Evolutionary conservation across 2,797 vertebrate species (phyloP).

Genomic region (Lepidocolaptes lacrymiger): DNA sequence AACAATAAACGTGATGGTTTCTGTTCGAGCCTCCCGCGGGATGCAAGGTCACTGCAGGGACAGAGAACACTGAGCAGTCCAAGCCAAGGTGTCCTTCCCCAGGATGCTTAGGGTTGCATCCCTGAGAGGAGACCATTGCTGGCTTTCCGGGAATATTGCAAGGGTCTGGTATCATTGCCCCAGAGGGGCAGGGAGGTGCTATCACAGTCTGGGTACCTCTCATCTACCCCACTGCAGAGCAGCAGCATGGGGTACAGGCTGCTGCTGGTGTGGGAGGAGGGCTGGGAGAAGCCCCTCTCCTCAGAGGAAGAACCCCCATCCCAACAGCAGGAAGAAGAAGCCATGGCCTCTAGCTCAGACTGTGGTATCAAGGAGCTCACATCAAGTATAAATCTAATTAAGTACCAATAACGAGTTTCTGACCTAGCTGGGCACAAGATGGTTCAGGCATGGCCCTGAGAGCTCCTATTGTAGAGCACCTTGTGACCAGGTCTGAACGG

Average conservation of each 20-base stretch:
- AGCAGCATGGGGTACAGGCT: not conserved
- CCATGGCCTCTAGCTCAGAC: not conserved
- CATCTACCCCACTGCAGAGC: not conserved
- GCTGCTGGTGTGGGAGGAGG: not conserved
- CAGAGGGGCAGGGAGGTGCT: accelerated
- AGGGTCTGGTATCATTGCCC: not conserved
- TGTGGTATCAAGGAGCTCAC: not conserved
- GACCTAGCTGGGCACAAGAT: not conserved
- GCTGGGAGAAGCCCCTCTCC: not conserved
- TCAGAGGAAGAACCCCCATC: not conserved
- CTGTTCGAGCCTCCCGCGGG: slow-evolving; percentile 29
- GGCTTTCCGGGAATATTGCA: not conserved
- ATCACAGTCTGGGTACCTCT: not conserved
- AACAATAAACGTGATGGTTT: slow-evolving; percentile 79
- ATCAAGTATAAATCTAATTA: not conserved
- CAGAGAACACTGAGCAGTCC: accelerated
- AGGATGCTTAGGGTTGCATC: not conserved
- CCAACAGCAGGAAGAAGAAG: not conserved
- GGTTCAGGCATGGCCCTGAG: not conserved
- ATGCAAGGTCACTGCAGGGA: accelerated
- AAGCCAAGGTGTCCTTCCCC: not conserved
- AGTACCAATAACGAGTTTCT: not conserved
- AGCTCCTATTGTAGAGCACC: not conserved
- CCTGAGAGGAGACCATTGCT: accelerated
- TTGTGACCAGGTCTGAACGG: accelerated